Evolutionary conservation across 2,113 vertebrate genomes (phyloP).

Genomic region (Serinus canaria): DNA sequence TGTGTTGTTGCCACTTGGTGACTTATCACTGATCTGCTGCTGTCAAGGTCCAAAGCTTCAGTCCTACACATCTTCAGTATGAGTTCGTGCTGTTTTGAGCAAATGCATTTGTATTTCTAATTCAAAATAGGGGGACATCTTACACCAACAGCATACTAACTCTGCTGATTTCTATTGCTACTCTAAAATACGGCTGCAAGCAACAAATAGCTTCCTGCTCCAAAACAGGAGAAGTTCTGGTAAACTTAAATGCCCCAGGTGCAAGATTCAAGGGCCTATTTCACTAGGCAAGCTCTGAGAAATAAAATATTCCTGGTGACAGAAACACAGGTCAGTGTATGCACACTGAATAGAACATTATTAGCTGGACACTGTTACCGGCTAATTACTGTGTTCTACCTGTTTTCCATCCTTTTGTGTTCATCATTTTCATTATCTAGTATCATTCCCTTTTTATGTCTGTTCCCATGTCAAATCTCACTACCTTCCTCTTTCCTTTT

Average conservation of each 20-base stretch:
- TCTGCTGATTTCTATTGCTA: neutral
- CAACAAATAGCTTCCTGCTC: neutral
- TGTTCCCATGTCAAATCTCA: neutral
- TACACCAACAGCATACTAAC: neutral
- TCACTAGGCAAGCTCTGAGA: neutral
- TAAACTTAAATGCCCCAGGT: neutral
- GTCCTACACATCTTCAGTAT: neutral
- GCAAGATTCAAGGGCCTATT: neutral
- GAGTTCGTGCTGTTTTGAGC: neutral
- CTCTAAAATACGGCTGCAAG: neutral
- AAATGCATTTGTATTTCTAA: neutral
- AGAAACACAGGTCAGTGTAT: neutral
- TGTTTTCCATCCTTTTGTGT: neutral
- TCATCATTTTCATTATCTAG: neutral
- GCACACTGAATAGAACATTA: neutral
- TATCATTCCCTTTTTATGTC: neutral
- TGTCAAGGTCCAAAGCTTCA: neutral
- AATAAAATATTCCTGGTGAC: neutral
- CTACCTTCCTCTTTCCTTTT: neutral
- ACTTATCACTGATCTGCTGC: neutral
- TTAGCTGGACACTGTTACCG: neutral
- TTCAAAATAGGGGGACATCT: neutral
- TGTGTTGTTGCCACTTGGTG: neutral
- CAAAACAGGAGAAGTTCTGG: neutral
- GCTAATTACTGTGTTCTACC: neutral